Conservation (phyloP, 2,113 vertebrate genomes). For the Epinephelus lanceolatus region DNA sequence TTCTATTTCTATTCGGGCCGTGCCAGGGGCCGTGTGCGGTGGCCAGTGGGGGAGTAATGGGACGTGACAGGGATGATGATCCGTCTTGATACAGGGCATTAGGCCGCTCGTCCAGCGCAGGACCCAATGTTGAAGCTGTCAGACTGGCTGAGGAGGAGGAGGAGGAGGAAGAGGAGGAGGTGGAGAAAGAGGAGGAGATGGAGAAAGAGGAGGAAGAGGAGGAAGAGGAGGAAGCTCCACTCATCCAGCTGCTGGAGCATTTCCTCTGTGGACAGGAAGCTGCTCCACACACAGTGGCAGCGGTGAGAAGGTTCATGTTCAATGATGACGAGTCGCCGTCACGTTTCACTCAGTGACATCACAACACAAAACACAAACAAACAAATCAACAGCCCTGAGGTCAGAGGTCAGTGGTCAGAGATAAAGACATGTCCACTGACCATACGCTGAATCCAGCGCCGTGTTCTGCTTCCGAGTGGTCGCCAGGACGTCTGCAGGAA, state of each 20-base stretch:
- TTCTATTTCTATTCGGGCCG: slow-evolving; percentile 54
- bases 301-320: too few relatives aligned
- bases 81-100: slow-evolving; percentile 74
- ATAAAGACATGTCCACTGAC: slow-evolving; percentile 76
- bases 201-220: not conserved
- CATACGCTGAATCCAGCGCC: slow-evolving; percentile 84
- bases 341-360: too few relatives aligned
- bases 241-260: too few relatives aligned
- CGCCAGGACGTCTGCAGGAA: slow-evolving; percentile 82
- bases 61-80: slow-evolving; percentile 77
- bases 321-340: too few relatives aligned
- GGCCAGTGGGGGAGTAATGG: slow-evolving; percentile 72
- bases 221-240: too few relatives aligned
- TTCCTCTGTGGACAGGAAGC: too few relatives aligned
- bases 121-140: slow-evolving; percentile 70
- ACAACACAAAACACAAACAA: too few relatives aligned
- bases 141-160: slow-evolving; percentile 45
- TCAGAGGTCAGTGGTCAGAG: not conserved
- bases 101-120: slow-evolving; percentile 73
- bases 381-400: too few relatives aligned
- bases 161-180: too few relatives aligned
- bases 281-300: too few relatives aligned
- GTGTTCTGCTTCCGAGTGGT: slow-evolving; percentile 86
- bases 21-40: slow-evolving; percentile 34
- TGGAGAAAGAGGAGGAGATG: slow-evolving; percentile 16